These are phyloP conservation scores for Heterodera filipjevi DNA, from an alignment of 2,888 invertebrate species.

Conservation along the genomic window DNA sequence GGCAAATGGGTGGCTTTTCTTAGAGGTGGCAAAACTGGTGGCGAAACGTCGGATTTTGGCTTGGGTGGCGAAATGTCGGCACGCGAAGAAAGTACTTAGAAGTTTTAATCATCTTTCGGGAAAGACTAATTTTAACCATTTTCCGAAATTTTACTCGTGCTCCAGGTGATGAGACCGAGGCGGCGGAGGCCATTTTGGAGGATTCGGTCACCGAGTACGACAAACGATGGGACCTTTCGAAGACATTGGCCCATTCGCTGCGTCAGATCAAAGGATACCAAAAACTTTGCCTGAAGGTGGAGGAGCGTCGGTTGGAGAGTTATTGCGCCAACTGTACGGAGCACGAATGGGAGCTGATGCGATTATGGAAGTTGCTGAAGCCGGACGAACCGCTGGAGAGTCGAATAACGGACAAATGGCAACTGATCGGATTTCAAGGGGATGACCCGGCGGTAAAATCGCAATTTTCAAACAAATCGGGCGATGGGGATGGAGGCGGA, in stretches of 20 bases:
- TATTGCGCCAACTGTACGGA: slow-evolving; percentile 42
- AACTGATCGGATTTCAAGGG: slow-evolving; percentile 87
- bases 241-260: slow-evolving; percentile 42
- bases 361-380: slow-evolving; percentile 80
- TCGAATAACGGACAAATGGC: slow-evolving; percentile 88
- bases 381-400: slow-evolving; percentile 76
- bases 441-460: slow-evolving; percentile 80
- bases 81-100: too few species aligned
- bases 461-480: neutral
- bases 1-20: too few species aligned
- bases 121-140: too few species aligned
- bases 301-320: slow-evolving; percentile 38
- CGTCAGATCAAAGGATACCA: slow-evolving; percentile 46
- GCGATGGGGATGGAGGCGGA: too few species aligned
- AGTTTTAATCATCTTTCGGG: too few species aligned
- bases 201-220: slow-evolving; percentile 42
- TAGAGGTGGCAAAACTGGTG: too few species aligned
- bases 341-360: slow-evolving; percentile 48
- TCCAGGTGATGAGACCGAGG: slow-evolving; percentile 43
- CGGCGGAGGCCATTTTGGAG: slow-evolving; percentile 43
- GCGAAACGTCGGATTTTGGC: too few species aligned
- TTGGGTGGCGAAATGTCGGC: too few species aligned
- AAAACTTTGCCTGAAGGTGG: slow-evolving; percentile 46
- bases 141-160: too few species aligned
- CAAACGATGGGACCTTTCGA: slow-evolving; percentile 42